Evolutionary conservation across 92 coral and sea anemone genomes (phyloP).

Genomic region (Meandrina meandrites): DNA sequence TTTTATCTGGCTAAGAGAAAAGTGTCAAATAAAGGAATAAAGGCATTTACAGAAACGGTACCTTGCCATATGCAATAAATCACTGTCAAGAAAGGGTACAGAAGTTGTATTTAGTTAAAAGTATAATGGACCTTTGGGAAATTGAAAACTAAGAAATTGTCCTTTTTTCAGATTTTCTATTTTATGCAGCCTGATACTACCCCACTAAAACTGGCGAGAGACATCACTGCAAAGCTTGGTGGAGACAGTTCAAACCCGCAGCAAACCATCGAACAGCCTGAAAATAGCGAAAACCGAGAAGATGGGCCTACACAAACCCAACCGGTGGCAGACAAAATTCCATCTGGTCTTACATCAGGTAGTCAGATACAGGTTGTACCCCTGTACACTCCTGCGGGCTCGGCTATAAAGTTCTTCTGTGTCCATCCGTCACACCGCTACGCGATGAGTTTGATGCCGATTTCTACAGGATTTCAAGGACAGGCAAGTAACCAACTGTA

Average conservation of each 20-base stretch:
- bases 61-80: background rate
- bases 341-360: background rate
- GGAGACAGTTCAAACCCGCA: background rate
- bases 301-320: background rate
- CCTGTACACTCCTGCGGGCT: constrained; percentile 65
- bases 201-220: constrained; percentile 54
- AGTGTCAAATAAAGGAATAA: too few relatives aligned
- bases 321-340: too few relatives aligned
- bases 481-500: constrained; percentile 52
- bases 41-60: too few relatives aligned
- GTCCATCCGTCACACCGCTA: constrained; percentile 82
- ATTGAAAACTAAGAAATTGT: too few relatives aligned
- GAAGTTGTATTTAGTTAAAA: too few relatives aligned
- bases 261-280: background rate
- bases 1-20: too few relatives aligned
- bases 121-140: too few relatives aligned
- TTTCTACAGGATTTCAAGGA: constrained; percentile 70
- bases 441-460: constrained; percentile 71
- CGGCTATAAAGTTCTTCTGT: constrained; percentile 76
- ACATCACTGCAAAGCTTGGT: constrained; percentile 33
- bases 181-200: constrained; percentile 92
- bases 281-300: background rate
- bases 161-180: constrained; percentile 65
- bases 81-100: background rate
- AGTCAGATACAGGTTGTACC: constrained; percentile 66